Conservation (phyloP, 2,888 invertebrate species). For the Deilephila elpenor region DNA sequence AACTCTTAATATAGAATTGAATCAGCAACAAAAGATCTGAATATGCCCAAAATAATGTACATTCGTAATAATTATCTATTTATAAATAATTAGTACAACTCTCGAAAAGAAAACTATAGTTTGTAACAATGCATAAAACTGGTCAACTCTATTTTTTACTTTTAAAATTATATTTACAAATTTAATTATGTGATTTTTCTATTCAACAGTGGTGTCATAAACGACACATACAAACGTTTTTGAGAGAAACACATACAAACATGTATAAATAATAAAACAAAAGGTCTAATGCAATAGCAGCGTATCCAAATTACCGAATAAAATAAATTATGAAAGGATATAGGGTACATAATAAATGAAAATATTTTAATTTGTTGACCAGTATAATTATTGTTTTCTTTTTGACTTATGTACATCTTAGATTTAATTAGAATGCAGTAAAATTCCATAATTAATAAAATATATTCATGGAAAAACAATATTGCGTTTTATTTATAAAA, state of each 20-base stretch:
- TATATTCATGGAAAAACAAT: neutral
- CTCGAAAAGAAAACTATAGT: slow-evolving; percentile 47
- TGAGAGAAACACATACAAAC: too few relatives aligned
- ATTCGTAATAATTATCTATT: neutral
- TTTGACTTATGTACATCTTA: neutral
- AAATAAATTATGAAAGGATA: too few relatives aligned
- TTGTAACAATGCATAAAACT: slow-evolving; percentile 25
- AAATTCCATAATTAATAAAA: neutral
- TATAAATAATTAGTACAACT: slow-evolving; percentile 5
- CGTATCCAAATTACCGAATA: too few relatives aligned
- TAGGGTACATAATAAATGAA: too few relatives aligned
- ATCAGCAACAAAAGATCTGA: neutral
- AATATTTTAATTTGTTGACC: too few relatives aligned
- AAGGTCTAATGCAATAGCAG: too few relatives aligned
- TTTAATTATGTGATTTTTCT: too few relatives aligned
- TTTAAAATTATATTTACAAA: too few relatives aligned
- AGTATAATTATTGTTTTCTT: neutral
- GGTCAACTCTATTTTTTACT: neutral
- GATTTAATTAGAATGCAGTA: neutral
- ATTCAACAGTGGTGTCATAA: too few relatives aligned
- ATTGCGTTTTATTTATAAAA: slow-evolving; percentile 8
- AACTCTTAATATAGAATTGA: neutral
- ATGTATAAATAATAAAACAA: too few relatives aligned
- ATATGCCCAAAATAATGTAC: neutral
- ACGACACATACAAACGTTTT: too few relatives aligned